Conservation (phyloP, 2,797 vertebrate species). For the Spondyliosoma cantharus region DNA sequence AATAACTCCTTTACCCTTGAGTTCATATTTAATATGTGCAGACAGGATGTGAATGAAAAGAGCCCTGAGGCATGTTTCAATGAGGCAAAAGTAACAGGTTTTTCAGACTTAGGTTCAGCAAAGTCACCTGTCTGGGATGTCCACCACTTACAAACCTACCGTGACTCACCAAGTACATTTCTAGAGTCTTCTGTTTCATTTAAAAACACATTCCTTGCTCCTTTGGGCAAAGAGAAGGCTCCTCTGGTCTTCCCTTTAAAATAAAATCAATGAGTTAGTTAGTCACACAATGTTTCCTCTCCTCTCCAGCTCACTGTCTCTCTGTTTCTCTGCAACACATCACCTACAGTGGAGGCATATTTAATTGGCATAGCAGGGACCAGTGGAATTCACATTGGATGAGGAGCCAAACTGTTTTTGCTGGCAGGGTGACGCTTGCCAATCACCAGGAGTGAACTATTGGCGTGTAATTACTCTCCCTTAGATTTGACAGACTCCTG, state of each 20-base stretch:
- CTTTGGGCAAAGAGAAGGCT: constrained; percentile 91
- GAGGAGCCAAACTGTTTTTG: constrained; percentile 30
- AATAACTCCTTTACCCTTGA: not conserved
- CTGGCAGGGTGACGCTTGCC: constrained; percentile 14
- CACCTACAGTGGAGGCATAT: constrained; percentile 29
- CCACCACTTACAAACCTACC: constrained; percentile 80
- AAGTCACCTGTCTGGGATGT: constrained; percentile 79
- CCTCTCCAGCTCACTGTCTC: constrained; percentile 1
- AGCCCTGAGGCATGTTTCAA: constrained; percentile 69
- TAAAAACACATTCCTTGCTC: constrained; percentile 92
- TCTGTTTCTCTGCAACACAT: constrained; percentile 12
- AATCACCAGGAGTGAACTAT: constrained; percentile 26
- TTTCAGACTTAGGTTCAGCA: constrained; percentile 45
- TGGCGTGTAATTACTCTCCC: constrained; percentile 46
- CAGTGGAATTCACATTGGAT: constrained; percentile 24
- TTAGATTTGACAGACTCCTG: constrained; percentile 45
- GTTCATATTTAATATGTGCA: not conserved
- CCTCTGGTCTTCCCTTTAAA: constrained; percentile 93
- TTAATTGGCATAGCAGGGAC: constrained; percentile 45
- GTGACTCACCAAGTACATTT: constrained; percentile 91
- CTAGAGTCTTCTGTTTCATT: constrained; percentile 91
- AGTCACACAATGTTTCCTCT: constrained; percentile 43
- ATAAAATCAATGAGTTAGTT: constrained; percentile 82
- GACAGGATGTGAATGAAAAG: constrained; percentile 55
- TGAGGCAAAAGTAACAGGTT: constrained; percentile 14